phyloP scores from a whole-genome alignment of 1,140 invertebrate genomes.

The Drosophila insularis region DNA sequence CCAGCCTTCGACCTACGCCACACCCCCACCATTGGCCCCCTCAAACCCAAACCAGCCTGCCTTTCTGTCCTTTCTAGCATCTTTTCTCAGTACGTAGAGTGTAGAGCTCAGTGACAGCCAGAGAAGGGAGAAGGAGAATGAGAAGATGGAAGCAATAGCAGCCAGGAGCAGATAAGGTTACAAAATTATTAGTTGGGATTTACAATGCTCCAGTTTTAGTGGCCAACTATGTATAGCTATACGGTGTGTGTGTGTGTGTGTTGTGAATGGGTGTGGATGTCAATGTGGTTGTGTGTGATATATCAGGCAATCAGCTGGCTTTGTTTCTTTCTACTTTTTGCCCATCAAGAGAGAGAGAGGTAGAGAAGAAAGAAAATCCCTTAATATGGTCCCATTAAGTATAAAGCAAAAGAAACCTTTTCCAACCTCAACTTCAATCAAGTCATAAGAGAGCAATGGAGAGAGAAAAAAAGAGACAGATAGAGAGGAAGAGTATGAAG shows the following conservation, averaged over 20 bases:
- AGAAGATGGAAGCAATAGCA: too few relatives aligned
- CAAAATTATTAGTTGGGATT: constrained; percentile 81
- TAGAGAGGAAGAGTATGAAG: too few relatives aligned
- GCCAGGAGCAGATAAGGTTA: constrained; percentile 75
- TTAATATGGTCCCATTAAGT: constrained; percentile 8
- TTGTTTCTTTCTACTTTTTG: constrained; percentile 12
- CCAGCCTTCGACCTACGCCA: constrained; percentile 32
- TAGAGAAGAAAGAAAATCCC: constrained; percentile 2
- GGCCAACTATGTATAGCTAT: constrained; percentile 11
- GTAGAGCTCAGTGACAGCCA: constrained; percentile 50
- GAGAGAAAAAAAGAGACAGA: not conserved
- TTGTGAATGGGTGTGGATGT: constrained; percentile 11
- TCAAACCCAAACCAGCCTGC: not conserved
- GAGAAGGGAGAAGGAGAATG: too few relatives aligned
- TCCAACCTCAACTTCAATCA: not conserved
- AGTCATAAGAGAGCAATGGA: not conserved
- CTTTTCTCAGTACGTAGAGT: not conserved
- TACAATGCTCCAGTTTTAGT: constrained; percentile 75
- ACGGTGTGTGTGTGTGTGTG: constrained; percentile 8
- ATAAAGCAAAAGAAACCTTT: not conserved
- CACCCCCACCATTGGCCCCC: not conserved
- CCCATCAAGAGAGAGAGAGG: too few relatives aligned
- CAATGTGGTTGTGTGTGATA: constrained; percentile 29
- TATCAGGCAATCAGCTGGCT: constrained; percentile 43
- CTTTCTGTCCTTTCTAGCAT: constrained; percentile 4